Base-by-base conservation (phyloP, 2,113 vertebrate genomes). In the Pelvicachromis taeniatus region DNA sequence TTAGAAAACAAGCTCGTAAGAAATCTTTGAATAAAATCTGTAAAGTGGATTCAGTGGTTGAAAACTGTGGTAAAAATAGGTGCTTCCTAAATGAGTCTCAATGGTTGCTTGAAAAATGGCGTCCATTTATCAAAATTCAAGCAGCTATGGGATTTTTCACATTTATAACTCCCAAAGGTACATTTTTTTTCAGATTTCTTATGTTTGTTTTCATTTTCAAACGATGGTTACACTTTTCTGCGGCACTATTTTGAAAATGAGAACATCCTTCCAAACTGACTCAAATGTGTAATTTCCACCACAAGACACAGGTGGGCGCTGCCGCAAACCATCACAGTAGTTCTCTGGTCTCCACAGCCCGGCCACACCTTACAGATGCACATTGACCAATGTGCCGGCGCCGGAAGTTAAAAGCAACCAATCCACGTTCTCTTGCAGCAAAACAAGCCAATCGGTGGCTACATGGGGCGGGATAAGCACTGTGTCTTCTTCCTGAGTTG, bases 371-470 rank as follows among this genome's bases (percentile, higher is more conserved):
- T 38, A n/a, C 13, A 70, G 2, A 63, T 2, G 0, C 4, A 13
- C 7, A 10, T 4, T 8, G 29, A 70, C 89, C 80, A 90, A 91
- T 89, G 58, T 87, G 7, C 2, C 3, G 10, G 19, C 8, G 2
- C 5, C 13, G 5, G 53, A 21, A 2, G 19, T 45, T 35, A 5
- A 3, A 14, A 45, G 9, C 7, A 89, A 23, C 89, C 91, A 92
- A 92, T 83, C 86, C 65, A 2, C 14, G 6, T 1, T 33, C 11
- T 13, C 7, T 4, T 6, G 4, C 2, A 1, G 2, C 2, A 3
- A 11, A 33, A 40, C 1, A 1, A 80, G 31, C 89, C 86, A 92
- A 89, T 91, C 7, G 16, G 48, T 16, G 26, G 9, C 52, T 10
- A 11, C 0, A 1, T 1, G 16, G 58, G 88, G 81, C 77, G 89